Base-by-base conservation (phyloP, 2,888 invertebrate genomes). In the Thymelicus acteon region DNA sequence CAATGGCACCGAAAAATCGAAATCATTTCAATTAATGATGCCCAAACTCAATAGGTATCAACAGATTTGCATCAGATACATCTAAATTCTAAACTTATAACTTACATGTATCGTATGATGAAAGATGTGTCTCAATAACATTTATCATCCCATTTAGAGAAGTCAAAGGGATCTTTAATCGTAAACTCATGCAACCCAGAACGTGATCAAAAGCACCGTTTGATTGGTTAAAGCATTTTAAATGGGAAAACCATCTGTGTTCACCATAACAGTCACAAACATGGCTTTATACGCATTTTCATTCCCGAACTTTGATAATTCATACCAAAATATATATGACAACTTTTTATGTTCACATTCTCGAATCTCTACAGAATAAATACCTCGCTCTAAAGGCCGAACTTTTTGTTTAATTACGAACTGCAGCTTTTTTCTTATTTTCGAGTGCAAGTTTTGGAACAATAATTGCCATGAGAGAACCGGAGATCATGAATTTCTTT, bases 401-500 rank as follows among this genome's bases (percentile, higher is more conserved):
- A 68, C 52, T 62, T 37, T 15, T 68, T 62, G 15, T 62, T 61
- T 54, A 44, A 52, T 49, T 61, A 61, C 52, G 24, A 61, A 68
- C 47, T 68, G 48, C 47, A 49, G 37, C 62, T 68, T 68, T 75
- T 73, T 75, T 75, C 70, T 75, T 72, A 60, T 74, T 74, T 74
- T 74, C 67, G 75, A 73, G 73, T 70, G 74, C 73, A 77, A 74
- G 72, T 75, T 71, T 69, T 72, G 71, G 72, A 72, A 75, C 73
- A 73, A 75, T 78, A 78, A 78, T 78, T 76, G 77, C 76, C 73
- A 75, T 75, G 72, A 75, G 71, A 67, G 67, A 73, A 73, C 75
- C 73, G 72, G 73, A 67, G 67, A 67, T 73, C 60, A 60, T 60
- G 72, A 74, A 72, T 72, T 74, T 74, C 73, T 75, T 75, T 77